Evolutionary conservation across 2,113 vertebrate species (phyloP).

Genomic region (Fulmarus glacialis): DNA sequence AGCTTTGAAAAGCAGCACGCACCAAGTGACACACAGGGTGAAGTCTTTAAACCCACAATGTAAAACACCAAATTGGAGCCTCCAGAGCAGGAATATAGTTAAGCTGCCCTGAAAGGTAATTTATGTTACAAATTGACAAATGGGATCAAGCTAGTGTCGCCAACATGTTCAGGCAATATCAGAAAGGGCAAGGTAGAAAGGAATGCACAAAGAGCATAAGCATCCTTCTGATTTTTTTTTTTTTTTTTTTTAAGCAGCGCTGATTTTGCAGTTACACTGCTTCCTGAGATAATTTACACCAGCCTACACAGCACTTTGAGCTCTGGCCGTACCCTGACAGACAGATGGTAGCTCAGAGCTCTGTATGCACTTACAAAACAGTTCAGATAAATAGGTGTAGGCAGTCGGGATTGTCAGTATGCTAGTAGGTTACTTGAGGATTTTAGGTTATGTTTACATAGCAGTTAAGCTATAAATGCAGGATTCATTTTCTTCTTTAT

Average conservation of each 20-base stretch:
- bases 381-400: neutral
- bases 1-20: neutral
- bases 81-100: neutral
- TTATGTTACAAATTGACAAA: neutral
- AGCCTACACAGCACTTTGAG: neutral
- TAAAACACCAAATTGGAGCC: neutral
- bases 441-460: neutral
- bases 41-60: neutral
- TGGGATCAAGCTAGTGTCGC: neutral
- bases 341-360: neutral
- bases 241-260: neutral
- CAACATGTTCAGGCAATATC: accelerated
- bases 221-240: neutral
- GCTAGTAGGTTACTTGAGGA: neutral
- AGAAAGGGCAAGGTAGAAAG: neutral
- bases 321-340: neutral
- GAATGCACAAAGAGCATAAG: neutral
- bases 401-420: neutral
- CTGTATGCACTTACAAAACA: neutral
- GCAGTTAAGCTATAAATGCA: neutral
- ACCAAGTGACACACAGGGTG: neutral
- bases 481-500: neutral
- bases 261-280: neutral
- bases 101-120: neutral
- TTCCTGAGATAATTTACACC: constrained; percentile 11